These are phyloP conservation scores for Nannospalax galili DNA, from an alignment of 2,113 vertebrate species.

Conservation along the genomic window DNA sequence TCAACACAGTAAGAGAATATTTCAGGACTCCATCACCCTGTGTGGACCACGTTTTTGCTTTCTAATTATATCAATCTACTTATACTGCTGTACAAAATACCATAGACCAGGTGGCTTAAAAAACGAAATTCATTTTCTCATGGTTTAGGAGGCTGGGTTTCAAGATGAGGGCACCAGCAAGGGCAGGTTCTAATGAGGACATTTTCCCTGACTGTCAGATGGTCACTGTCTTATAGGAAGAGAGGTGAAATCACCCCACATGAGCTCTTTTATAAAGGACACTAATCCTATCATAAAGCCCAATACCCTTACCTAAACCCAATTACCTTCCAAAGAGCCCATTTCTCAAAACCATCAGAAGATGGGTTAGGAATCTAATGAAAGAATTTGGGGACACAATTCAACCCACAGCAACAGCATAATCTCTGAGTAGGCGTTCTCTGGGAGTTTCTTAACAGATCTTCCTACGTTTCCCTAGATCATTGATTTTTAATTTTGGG, in stretches of 20 bases:
- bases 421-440: background rate
- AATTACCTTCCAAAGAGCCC: background rate
- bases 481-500: background rate
- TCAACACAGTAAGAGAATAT: background rate
- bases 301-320: background rate
- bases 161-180: background rate
- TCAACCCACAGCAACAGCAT: background rate
- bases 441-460: background rate
- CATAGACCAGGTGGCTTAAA: background rate
- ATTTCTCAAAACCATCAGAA: background rate
- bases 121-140: background rate
- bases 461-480: background rate
- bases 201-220: background rate
- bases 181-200: background rate
- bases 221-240: background rate
- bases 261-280: background rate
- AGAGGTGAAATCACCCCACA: background rate
- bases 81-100: background rate
- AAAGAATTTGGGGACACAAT: background rate
- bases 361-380: background rate
- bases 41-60: background rate
- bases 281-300: background rate
- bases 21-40: background rate
- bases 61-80: background rate
- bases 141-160: background rate